phyloP scores from a whole-genome alignment of 1,140 invertebrate species.

The Tetramorium alpestre region DNA sequence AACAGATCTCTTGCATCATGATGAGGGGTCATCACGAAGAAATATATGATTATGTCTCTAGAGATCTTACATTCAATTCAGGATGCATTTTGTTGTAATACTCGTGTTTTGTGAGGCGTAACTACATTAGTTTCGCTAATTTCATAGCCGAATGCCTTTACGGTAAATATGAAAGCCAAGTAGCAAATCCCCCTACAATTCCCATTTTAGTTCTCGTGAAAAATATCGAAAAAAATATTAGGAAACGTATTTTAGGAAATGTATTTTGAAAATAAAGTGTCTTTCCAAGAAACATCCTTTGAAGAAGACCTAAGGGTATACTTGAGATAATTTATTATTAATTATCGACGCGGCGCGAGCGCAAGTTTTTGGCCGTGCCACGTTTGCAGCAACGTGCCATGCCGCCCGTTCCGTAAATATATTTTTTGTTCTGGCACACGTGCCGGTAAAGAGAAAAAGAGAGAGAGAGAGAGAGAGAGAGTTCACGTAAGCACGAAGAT shows the following conservation, averaged over 20 bases:
- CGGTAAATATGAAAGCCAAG: neutral
- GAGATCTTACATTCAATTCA: neutral
- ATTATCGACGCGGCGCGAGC: neutral
- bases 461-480: no score
- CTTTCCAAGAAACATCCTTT: neutral
- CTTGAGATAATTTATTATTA: constrained; percentile 10
- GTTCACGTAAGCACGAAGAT: constrained; percentile 71
- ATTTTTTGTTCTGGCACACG: constrained; percentile 70
- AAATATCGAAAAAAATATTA: neutral
- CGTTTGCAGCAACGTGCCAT: constrained; percentile 22
- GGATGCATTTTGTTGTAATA: neutral
- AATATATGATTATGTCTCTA: neutral
- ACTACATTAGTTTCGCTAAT: neutral
- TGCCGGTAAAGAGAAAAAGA: constrained; percentile 37
- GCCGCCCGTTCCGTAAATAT: constrained; percentile 53
- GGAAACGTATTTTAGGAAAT: no score
- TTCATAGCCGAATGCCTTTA: neutral
- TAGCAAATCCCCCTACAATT: neutral
- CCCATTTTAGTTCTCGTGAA: neutral
- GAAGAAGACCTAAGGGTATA: neutral
- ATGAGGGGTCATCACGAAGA: neutral
- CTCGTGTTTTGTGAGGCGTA: neutral
- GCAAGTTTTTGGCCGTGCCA: constrained; percentile 34
- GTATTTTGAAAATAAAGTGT: neutral
- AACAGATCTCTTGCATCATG: neutral